These are phyloP conservation scores for Conopomorpha cramerella DNA, from an alignment of 1,140 invertebrate species.

Conservation along the genomic window DNA sequence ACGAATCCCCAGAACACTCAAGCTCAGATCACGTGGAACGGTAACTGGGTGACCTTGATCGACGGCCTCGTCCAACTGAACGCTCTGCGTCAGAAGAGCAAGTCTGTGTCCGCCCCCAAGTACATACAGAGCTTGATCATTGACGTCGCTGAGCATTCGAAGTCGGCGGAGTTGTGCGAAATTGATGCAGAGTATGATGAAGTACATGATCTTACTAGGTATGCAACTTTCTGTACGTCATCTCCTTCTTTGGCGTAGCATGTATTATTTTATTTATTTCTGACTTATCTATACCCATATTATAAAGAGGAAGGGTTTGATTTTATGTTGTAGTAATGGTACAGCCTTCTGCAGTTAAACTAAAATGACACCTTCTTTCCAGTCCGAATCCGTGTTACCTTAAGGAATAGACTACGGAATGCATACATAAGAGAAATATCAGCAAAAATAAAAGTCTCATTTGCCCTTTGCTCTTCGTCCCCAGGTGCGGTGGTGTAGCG, in stretches of 20 bases:
- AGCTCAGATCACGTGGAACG: conserved; percentile 6
- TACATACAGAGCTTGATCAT: conserved; percentile 5
- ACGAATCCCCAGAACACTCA: conserved; percentile 1
- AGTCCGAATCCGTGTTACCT: too few species aligned
- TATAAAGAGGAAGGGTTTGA: too few species aligned
- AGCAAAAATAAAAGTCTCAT: too few species aligned
- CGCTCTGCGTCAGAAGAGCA: neutral
- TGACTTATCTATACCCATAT: neutral
- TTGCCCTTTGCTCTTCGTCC: too few species aligned
- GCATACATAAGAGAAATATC: too few species aligned
- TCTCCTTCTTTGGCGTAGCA: neutral
- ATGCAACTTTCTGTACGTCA: neutral
- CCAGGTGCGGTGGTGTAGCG: too few species aligned
- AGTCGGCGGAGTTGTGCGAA: neutral
- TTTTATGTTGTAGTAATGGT: too few species aligned
- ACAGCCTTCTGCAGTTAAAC: too few species aligned
- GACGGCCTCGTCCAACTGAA: conserved; percentile 10
- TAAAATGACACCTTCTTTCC: too few species aligned
- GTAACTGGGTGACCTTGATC: conserved; percentile 9
- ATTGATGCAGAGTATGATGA: neutral
- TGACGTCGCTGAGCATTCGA: conserved; percentile 1
- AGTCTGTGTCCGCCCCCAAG: conserved; percentile 2
- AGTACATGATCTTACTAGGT: neutral
- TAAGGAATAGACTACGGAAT: too few species aligned
- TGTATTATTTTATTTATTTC: neutral